A percentile compares a stretch with the other conserved stretches of the same genome.
Conservation (phyloP, 1,140 invertebrate genomes). For the Cryptotermes secundus region DNA sequence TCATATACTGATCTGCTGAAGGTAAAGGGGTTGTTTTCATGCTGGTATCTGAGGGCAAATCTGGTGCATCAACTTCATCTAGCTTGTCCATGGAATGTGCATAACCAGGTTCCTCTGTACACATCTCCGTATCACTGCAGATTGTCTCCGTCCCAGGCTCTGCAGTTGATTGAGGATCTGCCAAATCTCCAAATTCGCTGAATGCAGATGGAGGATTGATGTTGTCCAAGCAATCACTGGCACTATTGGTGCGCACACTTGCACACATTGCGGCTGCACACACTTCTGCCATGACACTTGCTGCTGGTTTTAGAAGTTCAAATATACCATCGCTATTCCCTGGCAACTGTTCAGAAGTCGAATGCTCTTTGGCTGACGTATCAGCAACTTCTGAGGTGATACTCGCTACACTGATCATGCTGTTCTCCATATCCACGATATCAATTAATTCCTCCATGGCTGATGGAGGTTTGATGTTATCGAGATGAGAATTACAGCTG, state of each 20-base stretch:
- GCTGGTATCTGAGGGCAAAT: conserved; percentile 38
- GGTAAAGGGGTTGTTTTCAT: conserved; percentile 50
- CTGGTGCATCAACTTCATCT: conserved; percentile 41
- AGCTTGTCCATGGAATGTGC: conserved; percentile 20
- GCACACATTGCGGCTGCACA: conserved; percentile 41
- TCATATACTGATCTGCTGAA: conserved; percentile 52
- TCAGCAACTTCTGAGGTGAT: conserved; percentile 77
- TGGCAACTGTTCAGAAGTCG: conserved; percentile 28
- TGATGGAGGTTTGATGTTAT: conserved; percentile 79
- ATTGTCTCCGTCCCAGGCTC: conserved; percentile 59
- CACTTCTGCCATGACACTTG: conserved; percentile 46
- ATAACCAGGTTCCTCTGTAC: conserved; percentile 42
- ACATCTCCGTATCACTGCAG: conserved; percentile 54
- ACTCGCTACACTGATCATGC: conserved; percentile 80
- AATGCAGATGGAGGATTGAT: conserved; percentile 63
- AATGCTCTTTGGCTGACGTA: conserved; percentile 32
- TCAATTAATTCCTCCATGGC: conserved; percentile 75
- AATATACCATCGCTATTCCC: conserved; percentile 40
- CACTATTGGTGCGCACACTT: conserved; percentile 48
- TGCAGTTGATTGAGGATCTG: conserved; percentile 56
- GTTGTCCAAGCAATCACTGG: conserved; percentile 61
- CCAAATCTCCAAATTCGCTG: conserved; percentile 60
- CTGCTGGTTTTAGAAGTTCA: conserved; percentile 49
- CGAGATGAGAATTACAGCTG: conserved; percentile 62
- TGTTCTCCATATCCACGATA: conserved; percentile 67